Percentiles rank a stretch among this genome's conserved stretches.
phyloP scores from a whole-genome alignment of 2,113 vertebrate species.

The Eulacestoma nigropectus region DNA sequence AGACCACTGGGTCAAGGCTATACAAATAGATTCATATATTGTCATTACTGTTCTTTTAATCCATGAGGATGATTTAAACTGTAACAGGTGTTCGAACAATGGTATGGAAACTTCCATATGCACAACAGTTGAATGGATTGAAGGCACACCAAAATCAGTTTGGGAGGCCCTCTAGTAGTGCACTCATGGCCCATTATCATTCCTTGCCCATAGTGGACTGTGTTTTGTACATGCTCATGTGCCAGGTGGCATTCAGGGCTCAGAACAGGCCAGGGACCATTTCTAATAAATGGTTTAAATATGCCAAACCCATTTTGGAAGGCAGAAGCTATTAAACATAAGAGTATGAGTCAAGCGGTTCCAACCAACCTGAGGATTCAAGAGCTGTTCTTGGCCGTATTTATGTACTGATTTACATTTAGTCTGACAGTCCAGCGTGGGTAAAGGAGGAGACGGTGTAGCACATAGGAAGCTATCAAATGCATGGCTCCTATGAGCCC shows the following conservation, averaged over 20 bases:
- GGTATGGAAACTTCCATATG: background rate
- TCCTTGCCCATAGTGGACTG: background rate
- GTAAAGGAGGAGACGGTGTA: background rate
- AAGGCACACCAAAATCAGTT: background rate
- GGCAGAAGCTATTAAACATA: background rate
- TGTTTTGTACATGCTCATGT: background rate
- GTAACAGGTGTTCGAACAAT: background rate
- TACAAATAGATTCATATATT: background rate
- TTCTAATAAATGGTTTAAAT: background rate
- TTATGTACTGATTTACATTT: background rate
- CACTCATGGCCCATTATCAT: fast-evolving
- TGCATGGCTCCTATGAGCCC: background rate
- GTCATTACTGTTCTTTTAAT: background rate
- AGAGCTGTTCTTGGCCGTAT: background rate
- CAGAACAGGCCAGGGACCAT: background rate
- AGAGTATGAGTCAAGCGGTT: background rate
- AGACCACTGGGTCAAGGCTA: background rate
- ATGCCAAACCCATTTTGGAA: background rate
- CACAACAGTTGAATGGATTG: background rate
- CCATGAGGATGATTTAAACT: background rate
- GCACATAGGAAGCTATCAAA: background rate
- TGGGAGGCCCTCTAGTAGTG: background rate
- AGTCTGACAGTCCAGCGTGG: background rate
- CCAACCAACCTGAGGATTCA: background rate
- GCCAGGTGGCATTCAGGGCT: background rate